Base-by-base conservation (phyloP, 2,888 invertebrate genomes). In the Dasypogon diadema region DNA sequence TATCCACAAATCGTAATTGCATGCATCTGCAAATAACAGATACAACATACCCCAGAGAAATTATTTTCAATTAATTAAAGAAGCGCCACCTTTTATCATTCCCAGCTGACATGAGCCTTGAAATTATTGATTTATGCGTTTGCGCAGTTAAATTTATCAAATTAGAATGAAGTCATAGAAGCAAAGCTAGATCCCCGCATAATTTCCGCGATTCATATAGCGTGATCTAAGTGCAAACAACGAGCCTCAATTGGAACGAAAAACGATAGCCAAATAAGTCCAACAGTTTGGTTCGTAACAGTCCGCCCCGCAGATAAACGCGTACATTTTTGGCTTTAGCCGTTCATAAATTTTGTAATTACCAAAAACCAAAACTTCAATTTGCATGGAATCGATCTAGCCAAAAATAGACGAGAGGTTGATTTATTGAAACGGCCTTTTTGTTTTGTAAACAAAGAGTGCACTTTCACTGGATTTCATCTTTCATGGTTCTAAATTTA, bases 61-160 rank as follows among this genome's bases (percentile, higher is more conserved):
- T 58, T 58, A 21, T 6, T 21, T 21, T 37, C 63, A 63, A 63
- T 63, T 63, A 63, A 63, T 22, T 18, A 63, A 63, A 16, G 18
- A 63, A 21, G 16, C 10, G 26, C 18, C 26, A 30, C 63, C 63
- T 42, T 63, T 63, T 18, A 63, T 63, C 3, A 63, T 34, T 14
- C 30, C 18, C 37, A 37, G 18, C 42, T 37, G 10, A 63, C n/a
- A 30, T 21, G 8, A 63, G 42, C 63, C 63, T 63, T 63, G 63
- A 34, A 42, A 3, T 30, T 37, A 63, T 63, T 63, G 63, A 42
- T 63, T 37, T 42, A 63, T 63, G 63, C 22, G 42, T 37, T 63
- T 21, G n/a, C 22, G 21, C 42, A 18, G 12, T 42, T 42, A 22
- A 63, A 63, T 10, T 42, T 37, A 4, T 42, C 21, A 16, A 48